Evolutionary conservation across 2,113 vertebrate genomes (phyloP).

Genomic region (Coreoperca whiteheadi): DNA sequence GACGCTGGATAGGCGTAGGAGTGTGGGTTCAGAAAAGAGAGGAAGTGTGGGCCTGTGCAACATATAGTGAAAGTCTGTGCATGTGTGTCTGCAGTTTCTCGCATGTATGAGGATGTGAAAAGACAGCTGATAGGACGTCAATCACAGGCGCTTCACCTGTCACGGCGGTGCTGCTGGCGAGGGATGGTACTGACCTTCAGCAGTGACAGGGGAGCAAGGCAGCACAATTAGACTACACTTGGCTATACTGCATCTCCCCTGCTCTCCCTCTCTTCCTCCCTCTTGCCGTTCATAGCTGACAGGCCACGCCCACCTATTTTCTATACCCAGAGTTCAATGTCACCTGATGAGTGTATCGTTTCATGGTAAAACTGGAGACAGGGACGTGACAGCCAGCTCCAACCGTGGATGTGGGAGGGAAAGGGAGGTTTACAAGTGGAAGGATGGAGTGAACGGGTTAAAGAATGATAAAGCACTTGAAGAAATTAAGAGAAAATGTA

Average conservation of each 20-base stretch:
- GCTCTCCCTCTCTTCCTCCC: slow-evolving; percentile 15
- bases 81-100: neutral
- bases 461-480: neutral
- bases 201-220: slow-evolving; percentile 48
- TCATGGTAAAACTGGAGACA: slow-evolving; percentile 1
- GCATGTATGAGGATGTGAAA: slow-evolving; percentile 36
- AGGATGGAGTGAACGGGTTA: neutral
- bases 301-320: slow-evolving; percentile 21
- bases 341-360: neutral
- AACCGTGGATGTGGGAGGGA: neutral
- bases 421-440: neutral
- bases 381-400: neutral
- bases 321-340: slow-evolving; percentile 17
- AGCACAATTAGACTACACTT: slow-evolving; percentile 56
- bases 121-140: slow-evolving; percentile 66
- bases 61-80: neutral
- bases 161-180: slow-evolving; percentile 41
- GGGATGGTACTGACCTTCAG: slow-evolving; percentile 71
- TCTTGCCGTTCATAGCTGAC: neutral
- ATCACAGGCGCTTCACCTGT: slow-evolving; percentile 58
- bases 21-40: neutral
- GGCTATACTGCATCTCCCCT: neutral
- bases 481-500: no score
- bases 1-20: neutral
- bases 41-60: neutral